These are phyloP conservation scores for Dendropsophus ebraccatus DNA, from an alignment of 2,113 vertebrate genomes.

Conservation along the genomic window DNA sequence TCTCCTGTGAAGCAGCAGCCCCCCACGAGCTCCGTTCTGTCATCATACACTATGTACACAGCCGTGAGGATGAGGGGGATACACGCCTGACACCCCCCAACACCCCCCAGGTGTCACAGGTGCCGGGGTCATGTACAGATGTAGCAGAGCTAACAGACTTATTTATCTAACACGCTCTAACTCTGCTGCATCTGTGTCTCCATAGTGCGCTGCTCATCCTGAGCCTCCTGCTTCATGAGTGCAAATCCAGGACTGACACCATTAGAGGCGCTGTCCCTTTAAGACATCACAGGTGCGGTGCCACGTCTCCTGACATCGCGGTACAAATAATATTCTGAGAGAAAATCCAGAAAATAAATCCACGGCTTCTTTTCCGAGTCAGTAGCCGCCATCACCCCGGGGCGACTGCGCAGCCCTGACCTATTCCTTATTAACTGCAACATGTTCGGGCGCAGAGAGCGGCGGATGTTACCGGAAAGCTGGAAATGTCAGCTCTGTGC, in stretches of 20 bases:
- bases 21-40: not conserved
- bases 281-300: not conserved
- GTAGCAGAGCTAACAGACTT: too few species aligned
- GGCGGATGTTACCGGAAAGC: slow-evolving; percentile 31
- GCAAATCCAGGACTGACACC: too few species aligned
- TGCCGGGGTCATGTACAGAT: too few species aligned
- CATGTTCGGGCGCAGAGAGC: slow-evolving; percentile 33
- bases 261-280: not conserved
- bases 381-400: not conserved
- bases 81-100: too few species aligned
- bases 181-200: too few species aligned
- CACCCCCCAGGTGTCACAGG: too few species aligned
- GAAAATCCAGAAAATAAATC: not conserved
- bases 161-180: too few species aligned
- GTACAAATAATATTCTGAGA: not conserved
- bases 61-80: not conserved
- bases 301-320: not conserved
- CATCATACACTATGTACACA: not conserved
- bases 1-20: not conserved
- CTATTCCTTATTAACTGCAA: slow-evolving; percentile 37
- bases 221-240: too few species aligned
- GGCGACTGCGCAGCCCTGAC: slow-evolving; percentile 3
- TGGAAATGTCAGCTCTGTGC: slow-evolving; percentile 48
- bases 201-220: too few species aligned
- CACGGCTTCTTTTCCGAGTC: not conserved